These are phyloP conservation scores for Caradrina kadenii DNA, from an alignment of 2,888 invertebrate genomes.

Conservation along the genomic window DNA sequence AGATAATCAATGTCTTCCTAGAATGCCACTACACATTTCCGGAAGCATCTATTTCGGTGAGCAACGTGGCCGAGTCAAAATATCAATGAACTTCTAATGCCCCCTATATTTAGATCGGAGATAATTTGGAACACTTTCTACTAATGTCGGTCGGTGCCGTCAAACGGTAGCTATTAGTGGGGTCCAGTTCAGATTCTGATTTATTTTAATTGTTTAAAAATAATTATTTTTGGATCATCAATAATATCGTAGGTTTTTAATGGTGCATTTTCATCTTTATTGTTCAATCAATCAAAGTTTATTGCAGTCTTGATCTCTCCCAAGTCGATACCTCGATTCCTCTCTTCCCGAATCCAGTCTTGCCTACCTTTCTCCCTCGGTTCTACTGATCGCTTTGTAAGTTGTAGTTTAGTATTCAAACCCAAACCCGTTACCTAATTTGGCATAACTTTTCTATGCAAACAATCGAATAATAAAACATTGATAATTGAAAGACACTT, in stretches of 20 bases:
- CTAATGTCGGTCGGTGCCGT: slow-evolving; percentile 52
- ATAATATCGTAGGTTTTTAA: neutral
- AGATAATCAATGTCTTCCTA: slow-evolving; percentile 64
- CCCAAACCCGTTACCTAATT: neutral
- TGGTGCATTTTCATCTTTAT: neutral
- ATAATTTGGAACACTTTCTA: slow-evolving; percentile 60
- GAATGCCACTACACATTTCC: slow-evolving; percentile 68
- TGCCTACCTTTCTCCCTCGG: too few relatives aligned
- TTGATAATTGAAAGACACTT: slow-evolving; percentile 23
- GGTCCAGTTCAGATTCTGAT: slow-evolving; percentile 14
- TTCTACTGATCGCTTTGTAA: neutral
- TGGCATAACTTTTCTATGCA: neutral
- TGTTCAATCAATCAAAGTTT: neutral
- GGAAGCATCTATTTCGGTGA: slow-evolving; percentile 67
- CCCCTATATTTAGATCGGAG: slow-evolving; percentile 66
- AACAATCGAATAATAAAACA: slow-evolving; percentile 2
- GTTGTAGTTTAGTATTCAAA: neutral
- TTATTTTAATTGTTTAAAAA: slow-evolving; percentile 10
- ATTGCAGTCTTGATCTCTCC: neutral
- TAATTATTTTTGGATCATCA: slow-evolving; percentile 1
- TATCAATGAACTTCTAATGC: slow-evolving; percentile 67
- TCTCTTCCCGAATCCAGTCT: neutral
- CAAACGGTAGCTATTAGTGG: slow-evolving; percentile 46
- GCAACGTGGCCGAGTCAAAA: slow-evolving; percentile 62
- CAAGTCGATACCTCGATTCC: neutral